Evolutionary conservation across 2,888 invertebrate species (phyloP).

Genomic region (Cheilosia variabilis): DNA sequence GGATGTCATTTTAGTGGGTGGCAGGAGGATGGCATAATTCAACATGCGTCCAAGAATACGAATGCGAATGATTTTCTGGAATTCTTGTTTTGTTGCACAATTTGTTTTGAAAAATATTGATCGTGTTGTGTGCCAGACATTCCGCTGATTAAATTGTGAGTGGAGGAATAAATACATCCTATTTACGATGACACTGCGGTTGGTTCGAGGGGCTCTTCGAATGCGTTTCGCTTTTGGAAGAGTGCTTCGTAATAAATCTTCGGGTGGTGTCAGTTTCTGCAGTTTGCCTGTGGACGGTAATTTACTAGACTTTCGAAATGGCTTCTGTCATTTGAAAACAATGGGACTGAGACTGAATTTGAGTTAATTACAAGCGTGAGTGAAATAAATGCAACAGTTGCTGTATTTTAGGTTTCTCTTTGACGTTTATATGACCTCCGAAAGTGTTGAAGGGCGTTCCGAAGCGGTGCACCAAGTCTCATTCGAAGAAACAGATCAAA

Average conservation of each 20-base stretch:
- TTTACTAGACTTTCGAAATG: background rate
- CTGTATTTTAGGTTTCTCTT: too few relatives aligned
- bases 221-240: too few relatives aligned
- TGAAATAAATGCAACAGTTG: too few relatives aligned
- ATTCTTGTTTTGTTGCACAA: constrained; percentile 47
- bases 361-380: too few relatives aligned
- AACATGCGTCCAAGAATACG: background rate
- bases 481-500: too few relatives aligned
- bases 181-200: constrained; percentile 13
- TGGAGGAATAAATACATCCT: constrained; percentile 5
- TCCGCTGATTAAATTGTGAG: background rate
- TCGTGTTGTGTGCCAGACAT: constrained; percentile 3
- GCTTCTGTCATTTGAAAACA: background rate
- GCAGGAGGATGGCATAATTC: background rate
- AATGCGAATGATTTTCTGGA: constrained; percentile 11
- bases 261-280: background rate
- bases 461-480: too few relatives aligned
- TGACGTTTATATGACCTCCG: too few relatives aligned
- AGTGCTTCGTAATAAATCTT: background rate
- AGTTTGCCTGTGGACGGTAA: background rate
- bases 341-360: background rate
- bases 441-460: too few relatives aligned
- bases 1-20: constrained; percentile 25
- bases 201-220: background rate
- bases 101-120: constrained; percentile 14